Evolutionary conservation across 2,888 invertebrate genomes (phyloP).

Genomic region (Mimachlamys varia): DNA sequence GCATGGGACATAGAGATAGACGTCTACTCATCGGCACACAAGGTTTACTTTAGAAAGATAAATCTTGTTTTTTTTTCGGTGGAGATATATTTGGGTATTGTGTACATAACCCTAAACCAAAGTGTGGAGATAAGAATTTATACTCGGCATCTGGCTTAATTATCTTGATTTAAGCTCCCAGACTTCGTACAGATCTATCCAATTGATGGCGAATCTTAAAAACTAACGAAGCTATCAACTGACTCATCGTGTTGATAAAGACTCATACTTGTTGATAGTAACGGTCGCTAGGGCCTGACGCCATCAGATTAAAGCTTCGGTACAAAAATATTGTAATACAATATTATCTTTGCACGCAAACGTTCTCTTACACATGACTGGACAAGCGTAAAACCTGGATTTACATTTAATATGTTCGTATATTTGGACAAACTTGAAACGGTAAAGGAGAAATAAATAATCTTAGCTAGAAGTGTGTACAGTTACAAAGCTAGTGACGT

Average conservation of each 20-base stretch:
- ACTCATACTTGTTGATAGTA: constrained; percentile 1
- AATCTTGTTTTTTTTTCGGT: constrained; percentile 5
- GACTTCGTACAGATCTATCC: neutral
- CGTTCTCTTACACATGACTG: neutral
- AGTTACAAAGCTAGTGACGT: neutral
- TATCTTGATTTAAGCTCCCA: constrained; percentile 29
- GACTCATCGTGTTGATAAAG: neutral
- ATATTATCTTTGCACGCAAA: constrained; percentile 27
- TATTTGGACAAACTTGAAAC: constrained; percentile 15
- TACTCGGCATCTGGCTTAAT: constrained; percentile 34
- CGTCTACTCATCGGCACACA: neutral
- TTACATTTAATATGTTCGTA: neutral
- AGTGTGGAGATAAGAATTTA: constrained; percentile 31
- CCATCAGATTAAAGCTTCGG: constrained; percentile 26
- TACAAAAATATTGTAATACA: constrained; percentile 10
- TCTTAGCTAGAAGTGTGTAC: neutral
- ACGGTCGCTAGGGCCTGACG: constrained; percentile 27
- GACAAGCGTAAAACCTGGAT: neutral
- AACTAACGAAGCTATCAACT: constrained; percentile 23
- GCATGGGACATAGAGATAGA: neutral
- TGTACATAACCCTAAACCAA: constrained; percentile 2
- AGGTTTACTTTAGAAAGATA: constrained; percentile 34
- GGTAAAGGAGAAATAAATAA: neutral
- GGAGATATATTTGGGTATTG: constrained; percentile 31
- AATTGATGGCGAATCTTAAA: constrained; percentile 8